These are phyloP conservation scores for Coracopsis vasa DNA, from an alignment of 2,113 vertebrate species.

Conservation along the genomic window DNA sequence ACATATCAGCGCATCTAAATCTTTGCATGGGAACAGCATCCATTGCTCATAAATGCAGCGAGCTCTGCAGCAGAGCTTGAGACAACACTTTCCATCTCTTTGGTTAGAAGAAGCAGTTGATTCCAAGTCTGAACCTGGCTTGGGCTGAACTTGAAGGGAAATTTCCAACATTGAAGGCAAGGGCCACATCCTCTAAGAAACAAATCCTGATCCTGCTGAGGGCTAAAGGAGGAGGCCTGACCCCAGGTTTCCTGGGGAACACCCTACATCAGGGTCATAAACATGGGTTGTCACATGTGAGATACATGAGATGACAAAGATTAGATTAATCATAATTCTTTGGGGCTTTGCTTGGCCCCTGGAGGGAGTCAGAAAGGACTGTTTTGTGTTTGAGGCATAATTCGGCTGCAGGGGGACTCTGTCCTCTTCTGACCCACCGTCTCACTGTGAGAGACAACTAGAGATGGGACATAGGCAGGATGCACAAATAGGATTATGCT, in stretches of 20 bases:
- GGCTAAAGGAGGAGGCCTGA: background rate
- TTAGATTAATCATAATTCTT: background rate
- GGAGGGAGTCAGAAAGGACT: background rate
- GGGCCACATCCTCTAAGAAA: background rate
- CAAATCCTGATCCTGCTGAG: background rate
- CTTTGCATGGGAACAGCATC: slow-evolving; percentile 12
- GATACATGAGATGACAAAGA: background rate
- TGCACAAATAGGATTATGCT: background rate
- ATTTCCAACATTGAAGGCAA: background rate
- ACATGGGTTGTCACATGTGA: background rate
- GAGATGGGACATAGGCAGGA: background rate
- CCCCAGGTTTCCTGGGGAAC: background rate
- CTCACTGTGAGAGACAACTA: background rate
- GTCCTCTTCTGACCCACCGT: background rate
- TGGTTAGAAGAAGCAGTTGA: background rate
- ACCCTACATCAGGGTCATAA: background rate
- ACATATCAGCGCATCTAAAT: background rate
- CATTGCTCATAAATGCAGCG: background rate
- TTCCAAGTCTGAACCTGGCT: background rate
- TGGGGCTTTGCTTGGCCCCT: background rate
- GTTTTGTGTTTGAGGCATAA: background rate
- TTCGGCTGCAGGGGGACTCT: background rate
- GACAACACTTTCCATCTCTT: background rate
- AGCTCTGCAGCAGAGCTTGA: background rate
- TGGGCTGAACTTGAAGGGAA: background rate